These are phyloP conservation scores for Tiphia femorata DNA, from an alignment of 2,888 invertebrate genomes.

Conservation along the genomic window DNA sequence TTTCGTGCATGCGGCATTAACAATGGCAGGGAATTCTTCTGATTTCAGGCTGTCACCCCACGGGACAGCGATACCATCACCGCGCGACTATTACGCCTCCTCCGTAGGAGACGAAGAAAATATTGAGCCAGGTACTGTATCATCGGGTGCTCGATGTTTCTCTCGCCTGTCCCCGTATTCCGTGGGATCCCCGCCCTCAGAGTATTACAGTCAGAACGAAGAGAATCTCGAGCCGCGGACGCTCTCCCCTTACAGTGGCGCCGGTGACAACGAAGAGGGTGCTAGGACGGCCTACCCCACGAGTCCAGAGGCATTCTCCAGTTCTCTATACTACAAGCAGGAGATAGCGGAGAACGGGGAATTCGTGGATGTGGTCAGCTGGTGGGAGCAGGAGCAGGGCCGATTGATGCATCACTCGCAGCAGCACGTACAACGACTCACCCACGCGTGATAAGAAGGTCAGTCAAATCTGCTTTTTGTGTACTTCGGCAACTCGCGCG, in stretches of 20 bases:
- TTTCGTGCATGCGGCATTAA: no score
- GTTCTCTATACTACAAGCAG: constrained; percentile 64
- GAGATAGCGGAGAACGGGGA: constrained; percentile 60
- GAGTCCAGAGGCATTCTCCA: constrained; percentile 60
- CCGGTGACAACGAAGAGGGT: constrained; percentile 61
- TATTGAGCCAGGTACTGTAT: constrained; percentile 52
- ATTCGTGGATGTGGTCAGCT: constrained; percentile 67
- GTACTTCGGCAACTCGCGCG: no score
- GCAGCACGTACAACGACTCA: constrained; percentile 61
- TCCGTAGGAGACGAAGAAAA: constrained; percentile 65
- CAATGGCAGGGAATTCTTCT: no score
- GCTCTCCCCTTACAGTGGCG: constrained; percentile 60
- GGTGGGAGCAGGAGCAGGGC: constrained; percentile 68
- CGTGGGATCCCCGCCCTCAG: constrained; percentile 52
- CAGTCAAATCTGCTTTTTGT: no score
- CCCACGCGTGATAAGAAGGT: constrained; percentile 61
- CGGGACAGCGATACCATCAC: constrained; percentile 44
- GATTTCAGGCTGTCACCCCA: constrained; percentile 61
- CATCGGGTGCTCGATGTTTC: constrained; percentile 30
- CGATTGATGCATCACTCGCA: constrained; percentile 59
- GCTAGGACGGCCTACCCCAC: constrained; percentile 58
- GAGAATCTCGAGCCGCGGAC: constrained; percentile 57
- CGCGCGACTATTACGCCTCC: constrained; percentile 55
- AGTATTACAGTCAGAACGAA: constrained; percentile 55
- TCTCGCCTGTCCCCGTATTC: constrained; percentile 58